Evolutionary conservation across 2,888 invertebrate species (phyloP), one percentile per base, ranked within the genome.

Genomic region (Horisme vitalbata): DNA sequence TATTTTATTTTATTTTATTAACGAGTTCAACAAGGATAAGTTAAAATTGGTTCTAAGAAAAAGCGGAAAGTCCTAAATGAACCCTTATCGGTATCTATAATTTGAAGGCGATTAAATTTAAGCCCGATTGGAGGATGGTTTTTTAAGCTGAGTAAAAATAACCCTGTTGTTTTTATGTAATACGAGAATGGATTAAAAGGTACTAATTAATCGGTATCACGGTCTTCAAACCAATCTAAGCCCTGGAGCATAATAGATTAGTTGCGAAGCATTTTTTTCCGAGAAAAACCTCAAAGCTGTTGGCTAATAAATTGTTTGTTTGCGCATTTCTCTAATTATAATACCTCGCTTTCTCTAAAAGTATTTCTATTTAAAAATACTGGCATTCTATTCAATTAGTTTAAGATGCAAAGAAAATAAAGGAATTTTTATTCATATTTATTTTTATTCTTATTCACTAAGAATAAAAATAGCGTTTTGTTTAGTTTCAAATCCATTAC

Each of bases 161-260:
- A 30, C 23, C 44, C 44, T 41, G 37, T 55, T 65, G 59, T 67
- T 65, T 55, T 60, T n/a, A n/a, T 51, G 66, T 58, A 61, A 63
- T 49, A 51, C 52, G 55, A 69, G 62, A 51, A 48, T 41, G 61
- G 66, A 63, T 69, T 61, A 66, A 38, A 50, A 47, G 55, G 52
- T 38, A 68, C 65, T 68, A 68, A 63, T 62, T 44, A 59, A 65
- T 66, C 56, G 56, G 45, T 39, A 44, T 44, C 55, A 41, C 47
- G 43, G 47, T 38, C 57, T 41, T 45, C 28, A 45, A 45, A 43
- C 35, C 26, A 48, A 48, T 51, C 31, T 48, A 35, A 45, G 33
- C 45, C 41, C 31, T 6, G 13, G 27, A 39, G 41, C 30, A 45
- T 36, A 52, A 49, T 48, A 41, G 43, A 52, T 55, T 48, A 28